phyloP scores from a whole-genome alignment of 2,888 invertebrate genomes.

The Campopleginae sp. region DNA sequence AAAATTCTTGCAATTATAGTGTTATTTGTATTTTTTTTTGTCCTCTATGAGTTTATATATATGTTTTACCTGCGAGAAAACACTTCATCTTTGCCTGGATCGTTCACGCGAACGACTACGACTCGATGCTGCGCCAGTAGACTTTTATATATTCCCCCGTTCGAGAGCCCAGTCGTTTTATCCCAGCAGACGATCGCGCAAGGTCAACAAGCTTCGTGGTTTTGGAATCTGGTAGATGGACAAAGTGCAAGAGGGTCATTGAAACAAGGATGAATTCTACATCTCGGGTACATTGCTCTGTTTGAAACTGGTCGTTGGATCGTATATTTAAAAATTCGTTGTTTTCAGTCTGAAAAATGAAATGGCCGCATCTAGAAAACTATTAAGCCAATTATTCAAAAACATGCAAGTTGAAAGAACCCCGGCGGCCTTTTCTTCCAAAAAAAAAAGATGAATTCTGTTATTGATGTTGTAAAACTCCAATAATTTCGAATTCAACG shows the following conservation, averaged over 20 bases:
- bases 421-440: too few relatives aligned
- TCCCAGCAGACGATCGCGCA: slow-evolving; percentile 24
- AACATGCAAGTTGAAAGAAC: neutral
- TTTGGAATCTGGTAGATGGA: slow-evolving; percentile 41
- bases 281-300: neutral
- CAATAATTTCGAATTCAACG: too few relatives aligned
- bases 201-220: slow-evolving; percentile 44
- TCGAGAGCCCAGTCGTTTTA: slow-evolving; percentile 8
- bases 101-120: slow-evolving; percentile 48
- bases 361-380: neutral
- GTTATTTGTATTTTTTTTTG: neutral
- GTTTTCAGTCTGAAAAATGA: neutral
- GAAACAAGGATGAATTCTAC: slow-evolving; percentile 22
- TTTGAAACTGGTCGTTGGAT: neutral
- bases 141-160: slow-evolving; percentile 64
- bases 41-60: neutral
- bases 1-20: neutral
- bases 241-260: slow-evolving; percentile 41
- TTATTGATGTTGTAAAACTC: too few relatives aligned
- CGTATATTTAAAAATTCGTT: neutral
- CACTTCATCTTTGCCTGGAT: slow-evolving; percentile 67
- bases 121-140: slow-evolving; percentile 23
- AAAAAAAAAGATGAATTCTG: too few relatives aligned
- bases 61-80: slow-evolving; percentile 68
- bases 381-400: neutral